Base-by-base conservation (phyloP, 2,888 invertebrate genomes). In the Tipula confusa region DNA sequence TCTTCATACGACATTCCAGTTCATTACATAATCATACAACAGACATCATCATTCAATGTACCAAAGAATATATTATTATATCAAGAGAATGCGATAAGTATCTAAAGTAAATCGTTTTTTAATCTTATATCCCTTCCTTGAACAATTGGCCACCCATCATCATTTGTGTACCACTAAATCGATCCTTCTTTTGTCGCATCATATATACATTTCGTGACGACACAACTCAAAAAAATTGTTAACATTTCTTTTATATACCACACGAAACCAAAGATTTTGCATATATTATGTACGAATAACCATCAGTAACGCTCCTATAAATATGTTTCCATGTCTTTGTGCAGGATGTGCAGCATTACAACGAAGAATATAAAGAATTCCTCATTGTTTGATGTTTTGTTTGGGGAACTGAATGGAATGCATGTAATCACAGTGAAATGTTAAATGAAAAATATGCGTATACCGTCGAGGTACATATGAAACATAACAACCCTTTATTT, bases 31-130 rank as follows among this genome's bases (percentile, higher is more conserved):
- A 24, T 24, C 64, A 64, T 24, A 64, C 24, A 64, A 64, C 24
- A 64, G 64, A 24, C 64, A 64, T 64, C 64, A 64, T 64, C 64
- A 64, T 64, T 64, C 64, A 64, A 64, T 64, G 64, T 48, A 48
- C 48, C 18, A 48, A 15, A 18, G 18, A 48, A 31, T 31, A 38
- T 38, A 38, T 13, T 9, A 13, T 4, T 38, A 38, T 38, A 33
- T 33, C 11, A 9, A 18, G 48, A 48, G 6, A 48, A n/a, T n/a
- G n/a, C n/a, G 38, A 38, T 48, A 48, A 18, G 18, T 18, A 48
- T 48, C 48, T 18, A 33, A 1, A 33, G 48, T 64, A 64, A 64
- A 64, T 64, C 64, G 64, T 64, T 64, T 64, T 64, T 64, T 64
- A 64, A 64, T 64, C 64, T 64, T 33, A 33, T 24, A 7, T 64